Evolutionary conservation across 2,113 vertebrate species (phyloP).

Genomic region (Myotis davidii): DNA sequence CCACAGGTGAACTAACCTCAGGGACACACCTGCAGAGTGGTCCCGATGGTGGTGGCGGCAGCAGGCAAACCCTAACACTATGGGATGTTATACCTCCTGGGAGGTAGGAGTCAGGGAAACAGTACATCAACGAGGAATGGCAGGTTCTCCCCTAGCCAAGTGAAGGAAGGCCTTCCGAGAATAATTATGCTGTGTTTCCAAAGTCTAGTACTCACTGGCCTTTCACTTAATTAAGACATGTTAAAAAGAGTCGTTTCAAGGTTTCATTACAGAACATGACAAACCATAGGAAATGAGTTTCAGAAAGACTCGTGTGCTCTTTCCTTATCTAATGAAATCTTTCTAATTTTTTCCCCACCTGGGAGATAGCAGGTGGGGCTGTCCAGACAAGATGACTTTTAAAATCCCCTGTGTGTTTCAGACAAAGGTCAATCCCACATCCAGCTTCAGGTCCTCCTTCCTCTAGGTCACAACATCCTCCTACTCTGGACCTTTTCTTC

Average conservation of each 20-base stretch:
- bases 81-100: not conserved
- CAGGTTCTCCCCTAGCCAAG: not conserved
- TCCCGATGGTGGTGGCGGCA: not conserved
- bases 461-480: not conserved
- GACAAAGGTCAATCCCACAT: not conserved
- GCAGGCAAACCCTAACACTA: rapidly evolving
- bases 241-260: not conserved
- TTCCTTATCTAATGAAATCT: not conserved
- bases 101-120: not conserved
- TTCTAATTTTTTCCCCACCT: not conserved
- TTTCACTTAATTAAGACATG: not conserved
- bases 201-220: not conserved
- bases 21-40: not conserved
- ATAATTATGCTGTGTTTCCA: not conserved
- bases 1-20: not conserved
- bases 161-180: not conserved
- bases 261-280: not conserved
- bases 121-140: not conserved
- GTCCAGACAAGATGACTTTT: too few relatives aligned
- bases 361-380: not conserved
- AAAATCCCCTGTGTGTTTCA: not conserved
- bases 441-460: not conserved
- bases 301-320: not conserved
- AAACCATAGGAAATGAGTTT: not conserved
- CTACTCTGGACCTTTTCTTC: too few relatives aligned